Base-by-base conservation (phyloP, 2,888 invertebrate genomes). In the Protodeltote pygarga region DNA sequence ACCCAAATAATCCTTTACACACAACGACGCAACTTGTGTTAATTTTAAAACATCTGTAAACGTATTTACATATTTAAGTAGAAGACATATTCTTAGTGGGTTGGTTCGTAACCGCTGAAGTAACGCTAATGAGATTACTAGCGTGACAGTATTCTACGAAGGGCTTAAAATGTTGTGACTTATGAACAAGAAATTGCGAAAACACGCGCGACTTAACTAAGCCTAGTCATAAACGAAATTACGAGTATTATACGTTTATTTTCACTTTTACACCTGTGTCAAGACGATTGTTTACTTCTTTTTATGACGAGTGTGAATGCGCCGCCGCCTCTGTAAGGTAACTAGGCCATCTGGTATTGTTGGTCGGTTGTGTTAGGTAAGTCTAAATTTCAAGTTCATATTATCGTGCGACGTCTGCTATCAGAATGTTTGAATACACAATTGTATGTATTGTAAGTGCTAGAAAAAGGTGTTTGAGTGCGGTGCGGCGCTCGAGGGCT, bases 261-360 rank as follows among this genome's bases (percentile, higher is more conserved):
- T 81, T 80, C 78, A 79, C 79, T 75, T 81, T 78, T 78, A 76
- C 87, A 88, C 85, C 85, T 87, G 88, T 83, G 85, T 85, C 83
- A 85, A 86, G 83, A 82, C 75, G 70, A 77, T 75, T 82, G 85
- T 83, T 81, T 83, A 72, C 73, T 66, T 77, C 71, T 77, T 73
- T 73, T 73, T 63, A 52, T 60, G 55, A 70, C 52, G 57, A 48
- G 41, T 71, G 65, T 75, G 64, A 70, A 75, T 64, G 62, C 64
- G 51, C 42, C 48, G 51, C 42, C 48, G 45, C 47, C 41, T 61
- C 17, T 48, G 59, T 51, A 55, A 66, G 61, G 51, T 59, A 65
- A 66, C 65, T 44, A 68, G 72, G 63, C 57, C 65, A 72, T 42
- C 60, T 71, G 55, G 61, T 54, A 46, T 57, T 60, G 49, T 60